Evolutionary conservation across 2,888 invertebrate genomes (phyloP).

Genomic region (Volucella inanis): DNA sequence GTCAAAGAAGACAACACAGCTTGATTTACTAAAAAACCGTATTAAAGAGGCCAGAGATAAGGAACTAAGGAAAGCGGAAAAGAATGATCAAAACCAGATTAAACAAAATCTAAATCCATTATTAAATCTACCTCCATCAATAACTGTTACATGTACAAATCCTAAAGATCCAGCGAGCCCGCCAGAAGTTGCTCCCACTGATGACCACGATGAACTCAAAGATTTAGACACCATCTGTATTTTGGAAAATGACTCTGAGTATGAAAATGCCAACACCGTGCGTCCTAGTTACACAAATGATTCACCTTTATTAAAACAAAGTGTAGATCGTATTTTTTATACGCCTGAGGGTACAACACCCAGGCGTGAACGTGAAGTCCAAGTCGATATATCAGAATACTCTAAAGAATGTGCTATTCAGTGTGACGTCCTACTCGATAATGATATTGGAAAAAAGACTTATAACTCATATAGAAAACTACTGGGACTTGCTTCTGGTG

Average conservation of each 20-base stretch:
- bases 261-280: too few relatives aligned
- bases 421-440: constrained; percentile 46
- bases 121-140: background rate
- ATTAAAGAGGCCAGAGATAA: too few relatives aligned
- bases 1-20: background rate
- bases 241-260: too few relatives aligned
- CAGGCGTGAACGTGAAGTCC: constrained; percentile 34
- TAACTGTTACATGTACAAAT: background rate
- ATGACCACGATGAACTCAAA: too few relatives aligned
- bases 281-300: too few relatives aligned
- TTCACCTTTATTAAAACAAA: too few relatives aligned
- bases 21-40: too few relatives aligned
- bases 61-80: too few relatives aligned
- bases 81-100: too few relatives aligned
- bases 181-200: too few relatives aligned
- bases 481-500: background rate
- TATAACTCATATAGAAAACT: background rate
- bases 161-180: background rate
- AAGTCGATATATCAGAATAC: constrained; percentile 6
- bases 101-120: background rate
- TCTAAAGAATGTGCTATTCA: constrained; percentile 15
- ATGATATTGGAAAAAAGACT: background rate
- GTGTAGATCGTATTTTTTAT: background rate
- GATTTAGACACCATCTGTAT: too few relatives aligned
- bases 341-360: constrained; percentile 5